These are phyloP conservation scores for Eupeodes latifasciatus DNA, from an alignment of 2,888 invertebrate species.

Conservation along the genomic window DNA sequence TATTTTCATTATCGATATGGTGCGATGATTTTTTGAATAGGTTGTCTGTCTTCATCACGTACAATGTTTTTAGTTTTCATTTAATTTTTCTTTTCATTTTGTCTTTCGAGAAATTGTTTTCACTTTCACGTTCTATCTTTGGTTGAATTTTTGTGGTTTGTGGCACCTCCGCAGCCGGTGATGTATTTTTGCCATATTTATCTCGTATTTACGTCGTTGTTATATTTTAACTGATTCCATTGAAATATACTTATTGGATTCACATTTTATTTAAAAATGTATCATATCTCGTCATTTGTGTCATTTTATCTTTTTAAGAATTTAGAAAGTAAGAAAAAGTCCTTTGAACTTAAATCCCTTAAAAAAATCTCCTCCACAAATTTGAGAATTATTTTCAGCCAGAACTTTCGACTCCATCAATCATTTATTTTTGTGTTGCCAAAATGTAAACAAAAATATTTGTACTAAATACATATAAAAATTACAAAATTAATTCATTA, in stretches of 20 bases:
- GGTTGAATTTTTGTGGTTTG: not conserved
- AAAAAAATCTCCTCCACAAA: too few relatives aligned
- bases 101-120: not conserved
- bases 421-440: too few relatives aligned
- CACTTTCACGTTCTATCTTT: not conserved
- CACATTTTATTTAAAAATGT: too few relatives aligned
- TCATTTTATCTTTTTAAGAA: not conserved
- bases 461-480: not conserved
- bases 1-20: constrained; percentile 58
- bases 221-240: not conserved
- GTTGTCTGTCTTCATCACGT: constrained; percentile 41
- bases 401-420: not conserved
- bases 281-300: too few relatives aligned
- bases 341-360: too few relatives aligned
- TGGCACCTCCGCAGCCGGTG: not conserved
- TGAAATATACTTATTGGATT: too few relatives aligned
- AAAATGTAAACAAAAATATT: not conserved
- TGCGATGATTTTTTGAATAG: constrained; percentile 51
- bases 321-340: too few relatives aligned
- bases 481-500: constrained; percentile 3
- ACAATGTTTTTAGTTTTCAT: not conserved
- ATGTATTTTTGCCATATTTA: not conserved
- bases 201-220: constrained; percentile 27
- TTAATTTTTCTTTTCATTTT: not conserved
- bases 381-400: not conserved